Percentiles rank a stretch among this genome's conserved stretches.
Evolutionary conservation across 2,888 invertebrate species (phyloP).

Genomic region (Plagiodera versicolora): DNA sequence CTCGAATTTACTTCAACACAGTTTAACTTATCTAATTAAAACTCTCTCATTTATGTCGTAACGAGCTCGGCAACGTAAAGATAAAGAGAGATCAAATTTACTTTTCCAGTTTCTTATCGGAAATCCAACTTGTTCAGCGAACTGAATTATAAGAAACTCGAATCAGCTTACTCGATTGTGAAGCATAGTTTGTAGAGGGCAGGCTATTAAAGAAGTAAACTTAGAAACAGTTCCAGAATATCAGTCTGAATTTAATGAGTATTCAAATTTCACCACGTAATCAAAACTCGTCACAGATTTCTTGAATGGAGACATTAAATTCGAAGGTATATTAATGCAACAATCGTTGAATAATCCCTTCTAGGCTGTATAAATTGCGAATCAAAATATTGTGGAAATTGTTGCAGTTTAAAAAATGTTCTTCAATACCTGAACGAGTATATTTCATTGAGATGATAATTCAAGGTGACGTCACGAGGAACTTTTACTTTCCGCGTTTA

Average conservation of each 20-base stretch:
- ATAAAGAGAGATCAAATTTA: constrained; percentile 23
- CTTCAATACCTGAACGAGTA: too few species aligned
- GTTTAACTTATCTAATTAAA: constrained; percentile 28
- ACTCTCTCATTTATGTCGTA: constrained; percentile 24
- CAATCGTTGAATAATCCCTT: too few species aligned
- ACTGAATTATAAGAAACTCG: constrained; percentile 11
- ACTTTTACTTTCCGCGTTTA: too few species aligned
- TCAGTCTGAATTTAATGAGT: background rate
- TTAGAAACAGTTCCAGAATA: background rate
- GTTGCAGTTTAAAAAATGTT: too few species aligned
- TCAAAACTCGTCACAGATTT: too few species aligned
- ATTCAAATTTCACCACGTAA: background rate
- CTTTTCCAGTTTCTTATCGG: constrained; percentile 17
- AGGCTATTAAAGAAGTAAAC: background rate
- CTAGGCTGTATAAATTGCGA: too few species aligned
- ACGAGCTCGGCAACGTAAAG: constrained; percentile 20
- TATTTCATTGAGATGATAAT: too few species aligned
- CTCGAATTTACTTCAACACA: constrained; percentile 25
- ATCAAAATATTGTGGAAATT: too few species aligned
- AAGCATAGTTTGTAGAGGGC: background rate
- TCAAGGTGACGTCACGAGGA: too few species aligned
- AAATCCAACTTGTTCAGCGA: constrained; percentile 16
- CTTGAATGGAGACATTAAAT: too few species aligned
- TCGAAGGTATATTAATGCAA: too few species aligned
- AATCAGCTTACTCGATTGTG: background rate